Conservation (phyloP, 2,113 vertebrate genomes). For the Oryzias celebensis region DNA sequence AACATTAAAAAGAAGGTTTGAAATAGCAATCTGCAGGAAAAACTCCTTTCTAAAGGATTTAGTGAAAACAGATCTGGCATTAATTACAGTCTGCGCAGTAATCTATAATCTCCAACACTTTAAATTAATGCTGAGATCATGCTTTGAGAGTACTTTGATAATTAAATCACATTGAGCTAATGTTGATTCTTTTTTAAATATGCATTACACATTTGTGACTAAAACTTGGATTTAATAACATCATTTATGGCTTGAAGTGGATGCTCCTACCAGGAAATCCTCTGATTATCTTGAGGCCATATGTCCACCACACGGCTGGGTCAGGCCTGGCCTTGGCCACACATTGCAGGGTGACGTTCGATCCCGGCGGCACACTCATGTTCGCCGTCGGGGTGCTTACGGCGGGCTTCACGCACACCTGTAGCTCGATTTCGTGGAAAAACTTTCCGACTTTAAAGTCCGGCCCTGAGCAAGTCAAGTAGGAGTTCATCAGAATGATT, state of each 20-base stretch:
- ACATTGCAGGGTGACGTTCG: slow-evolving; percentile 83
- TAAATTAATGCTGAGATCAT: slow-evolving; percentile 49
- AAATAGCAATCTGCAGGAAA: slow-evolving; percentile 9
- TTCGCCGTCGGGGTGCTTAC: slow-evolving; percentile 75
- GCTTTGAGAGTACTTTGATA: slow-evolving; percentile 28
- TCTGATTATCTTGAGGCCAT: slow-evolving; percentile 85
- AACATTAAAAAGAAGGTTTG: neutral
- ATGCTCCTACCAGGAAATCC: slow-evolving; percentile 87
- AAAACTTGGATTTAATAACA: slow-evolving; percentile 53
- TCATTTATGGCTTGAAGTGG: slow-evolving; percentile 2
- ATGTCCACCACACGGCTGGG: slow-evolving; percentile 85
- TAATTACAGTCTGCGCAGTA: slow-evolving; percentile 23
- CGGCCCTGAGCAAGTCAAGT: slow-evolving; percentile 85
- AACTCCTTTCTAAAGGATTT: slow-evolving; percentile 16
- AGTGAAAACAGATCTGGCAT: slow-evolving; percentile 22
- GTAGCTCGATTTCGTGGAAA: slow-evolving; percentile 85
- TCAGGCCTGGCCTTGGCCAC: slow-evolving; percentile 82
- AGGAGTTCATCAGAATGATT: slow-evolving; percentile 90
- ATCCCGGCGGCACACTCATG: slow-evolving; percentile 77
- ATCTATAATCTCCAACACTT: slow-evolving; percentile 37
- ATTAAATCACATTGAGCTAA: slow-evolving; percentile 17
- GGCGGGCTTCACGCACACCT: slow-evolving; percentile 81
- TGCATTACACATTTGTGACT: slow-evolving; percentile 30
- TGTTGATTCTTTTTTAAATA: slow-evolving; percentile 20
- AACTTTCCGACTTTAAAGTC: slow-evolving; percentile 81